Conservation (phyloP, 2,888 invertebrate species). For the Pteria penguin region DNA sequence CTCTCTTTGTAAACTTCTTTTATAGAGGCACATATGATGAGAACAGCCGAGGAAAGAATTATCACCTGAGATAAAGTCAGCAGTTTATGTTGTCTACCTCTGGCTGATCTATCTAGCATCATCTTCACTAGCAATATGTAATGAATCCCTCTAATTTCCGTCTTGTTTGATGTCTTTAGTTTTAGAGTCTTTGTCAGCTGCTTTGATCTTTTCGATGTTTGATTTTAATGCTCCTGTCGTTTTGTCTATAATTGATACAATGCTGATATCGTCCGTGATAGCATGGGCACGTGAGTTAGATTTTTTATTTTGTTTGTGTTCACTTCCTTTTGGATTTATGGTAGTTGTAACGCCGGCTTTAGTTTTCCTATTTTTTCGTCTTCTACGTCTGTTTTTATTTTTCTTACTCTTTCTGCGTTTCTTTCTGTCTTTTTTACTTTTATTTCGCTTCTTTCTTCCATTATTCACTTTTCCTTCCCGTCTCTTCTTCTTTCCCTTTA, state of each 20-base stretch:
- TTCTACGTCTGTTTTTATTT: conserved; percentile 42
- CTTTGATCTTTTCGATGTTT: conserved; percentile 15
- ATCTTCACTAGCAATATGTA: too few relatives aligned
- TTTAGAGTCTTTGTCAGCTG: background rate
- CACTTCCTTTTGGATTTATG: conserved; percentile 3
- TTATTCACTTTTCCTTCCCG: conserved; percentile 26
- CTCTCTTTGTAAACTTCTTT: too few relatives aligned
- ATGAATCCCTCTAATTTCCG: too few relatives aligned
- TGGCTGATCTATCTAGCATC: too few relatives aligned
- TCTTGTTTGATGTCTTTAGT: too few relatives aligned
- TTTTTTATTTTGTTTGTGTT: background rate
- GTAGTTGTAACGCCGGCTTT: conserved; percentile 42
- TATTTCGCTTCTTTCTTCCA: conserved; percentile 27
- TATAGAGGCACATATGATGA: too few relatives aligned
- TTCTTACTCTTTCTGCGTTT: conserved; percentile 44
- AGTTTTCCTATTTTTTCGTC: conserved; percentile 38
- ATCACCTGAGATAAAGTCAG: too few relatives aligned
- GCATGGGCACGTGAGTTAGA: background rate
- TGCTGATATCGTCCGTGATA: background rate
- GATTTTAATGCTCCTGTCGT: conserved; percentile 10
- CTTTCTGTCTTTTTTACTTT: conserved; percentile 37
- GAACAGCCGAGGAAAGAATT: too few relatives aligned
- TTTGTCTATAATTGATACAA: conserved; percentile 13
- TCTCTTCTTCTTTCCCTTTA: conserved; percentile 48
- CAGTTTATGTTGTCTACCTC: too few relatives aligned